These are phyloP conservation scores for Bubo blakistoni DNA, from an alignment of 2,113 vertebrate genomes.

Conservation along the genomic window DNA sequence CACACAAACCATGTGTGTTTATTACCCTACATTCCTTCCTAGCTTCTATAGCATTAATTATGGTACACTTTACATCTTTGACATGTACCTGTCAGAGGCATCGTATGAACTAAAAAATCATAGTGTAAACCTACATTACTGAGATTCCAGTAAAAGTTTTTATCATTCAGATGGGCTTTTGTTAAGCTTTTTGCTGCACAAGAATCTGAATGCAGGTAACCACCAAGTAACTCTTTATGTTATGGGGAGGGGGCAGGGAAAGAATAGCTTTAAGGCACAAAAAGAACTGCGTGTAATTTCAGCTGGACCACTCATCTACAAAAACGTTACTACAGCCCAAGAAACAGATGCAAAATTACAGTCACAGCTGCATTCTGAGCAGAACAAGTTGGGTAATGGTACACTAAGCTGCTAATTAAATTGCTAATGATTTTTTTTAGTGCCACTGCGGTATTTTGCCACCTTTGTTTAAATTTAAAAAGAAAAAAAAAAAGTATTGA, in stretches of 20 bases:
- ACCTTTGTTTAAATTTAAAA: slow-evolving; percentile 61
- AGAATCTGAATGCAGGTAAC: background rate
- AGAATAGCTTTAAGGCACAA: slow-evolving; percentile 31
- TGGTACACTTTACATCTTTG: background rate
- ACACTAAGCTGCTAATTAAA: slow-evolving; percentile 74
- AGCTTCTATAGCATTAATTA: background rate
- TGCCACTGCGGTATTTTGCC: slow-evolving; percentile 64
- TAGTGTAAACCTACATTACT: background rate
- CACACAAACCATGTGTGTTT: background rate
- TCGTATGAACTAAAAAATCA: background rate
- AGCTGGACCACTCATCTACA: slow-evolving; percentile 61
- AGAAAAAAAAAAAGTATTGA: background rate
- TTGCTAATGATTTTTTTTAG: slow-evolving; percentile 70
- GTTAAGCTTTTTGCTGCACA: background rate
- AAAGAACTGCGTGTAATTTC: slow-evolving; percentile 54
- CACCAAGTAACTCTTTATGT: background rate
- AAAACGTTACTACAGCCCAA: slow-evolving; percentile 54
- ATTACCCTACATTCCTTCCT: background rate
- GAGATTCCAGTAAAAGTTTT: background rate
- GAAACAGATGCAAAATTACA: slow-evolving; percentile 77
- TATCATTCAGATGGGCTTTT: background rate
- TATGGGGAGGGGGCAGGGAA: background rate
- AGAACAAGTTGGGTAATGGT: slow-evolving; percentile 76
- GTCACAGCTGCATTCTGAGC: slow-evolving; percentile 75
- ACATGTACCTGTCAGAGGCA: background rate